Base-by-base conservation (phyloP, 2,797 vertebrate genomes). In the Ficedula albicollis region DNA sequence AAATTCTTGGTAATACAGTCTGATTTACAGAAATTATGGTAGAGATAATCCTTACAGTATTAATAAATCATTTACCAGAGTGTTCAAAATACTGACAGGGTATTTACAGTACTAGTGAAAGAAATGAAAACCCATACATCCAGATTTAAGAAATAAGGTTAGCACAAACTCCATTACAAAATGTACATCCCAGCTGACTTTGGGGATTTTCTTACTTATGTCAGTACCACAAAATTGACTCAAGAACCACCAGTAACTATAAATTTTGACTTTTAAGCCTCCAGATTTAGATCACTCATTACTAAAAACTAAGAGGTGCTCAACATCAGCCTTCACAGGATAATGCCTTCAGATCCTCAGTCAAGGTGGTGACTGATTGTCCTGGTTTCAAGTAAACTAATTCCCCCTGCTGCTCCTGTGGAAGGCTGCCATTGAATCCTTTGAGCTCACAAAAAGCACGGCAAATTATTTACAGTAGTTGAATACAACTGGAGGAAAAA, bases 391-490 rank as follows among this genome's bases (percentile, higher is more conserved):
- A 98, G 98, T 98, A 97, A 98, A 98, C 98, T 98, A 98, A 98
- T 99, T 99, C 98, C 98, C 98, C 98, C 99, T 98, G 98, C 98
- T 99, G 97, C 98, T 98, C 97, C 98, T 87, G 68, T 97, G 98
- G 97, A 97, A 84, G 87, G 29, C 95, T 98, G 97, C 98, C 97
- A 97, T 96, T 92, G 95, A 97, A 96, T 97, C 97, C 98, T 98
- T 94, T 97, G 96, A 98, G 98, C 97, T 97, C 97, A 97, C 97
- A 94, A 94, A 97, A 98, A 98, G 97, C 97, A 95, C 95, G 97
- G 97, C 98, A 97, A 97, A 98, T 98, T 98, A 98, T 98, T 98
- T 98, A 98, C 98, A 98, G 97, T 96, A 97, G 97, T 93, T 96
- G 97, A 98, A 96, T 97, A 87, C 97, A 96, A 97, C 97, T 94